Conservation (phyloP, 2,888 invertebrate species). For the Trichopoda pennipes region DNA sequence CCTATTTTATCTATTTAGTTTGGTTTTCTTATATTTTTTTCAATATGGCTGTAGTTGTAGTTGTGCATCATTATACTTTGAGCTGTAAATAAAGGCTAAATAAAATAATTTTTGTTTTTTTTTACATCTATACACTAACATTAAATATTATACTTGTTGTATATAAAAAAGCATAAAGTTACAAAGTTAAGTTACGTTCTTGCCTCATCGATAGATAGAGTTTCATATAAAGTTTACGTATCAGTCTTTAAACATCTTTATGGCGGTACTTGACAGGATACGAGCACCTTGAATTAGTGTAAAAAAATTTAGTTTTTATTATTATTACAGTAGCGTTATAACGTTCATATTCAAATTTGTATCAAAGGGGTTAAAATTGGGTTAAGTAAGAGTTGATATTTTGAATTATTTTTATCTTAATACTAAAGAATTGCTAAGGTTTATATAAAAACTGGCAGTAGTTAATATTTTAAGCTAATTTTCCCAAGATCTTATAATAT, state of each 20-base stretch:
- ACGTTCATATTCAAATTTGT: neutral
- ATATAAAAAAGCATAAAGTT: constrained; percentile 32
- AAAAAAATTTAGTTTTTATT: constrained; percentile 4
- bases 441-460: no score
- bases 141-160: constrained; percentile 40
- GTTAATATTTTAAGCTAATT: no score
- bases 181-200: constrained; percentile 53
- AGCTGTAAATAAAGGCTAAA: constrained; percentile 45
- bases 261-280: constrained; percentile 31
- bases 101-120: constrained; percentile 42
- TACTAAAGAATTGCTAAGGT: no score
- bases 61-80: neutral
- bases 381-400: no score
- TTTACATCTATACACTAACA: neutral
- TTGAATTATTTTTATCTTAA: no score
- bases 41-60: neutral
- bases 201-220: constrained; percentile 58
- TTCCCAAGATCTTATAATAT: no score
- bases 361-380: no score
- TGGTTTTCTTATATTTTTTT: neutral
- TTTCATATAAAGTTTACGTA: constrained; percentile 34
- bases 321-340: constrained; percentile 4
- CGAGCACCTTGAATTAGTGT: constrained; percentile 18
- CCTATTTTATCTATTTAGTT: constrained; percentile 1
- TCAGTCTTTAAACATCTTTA: constrained; percentile 7